Evolutionary conservation across 2,797 vertebrate species (phyloP), one percentile per base, ranked within the genome.

Genomic region (Pseudopleuronectes americanus): DNA sequence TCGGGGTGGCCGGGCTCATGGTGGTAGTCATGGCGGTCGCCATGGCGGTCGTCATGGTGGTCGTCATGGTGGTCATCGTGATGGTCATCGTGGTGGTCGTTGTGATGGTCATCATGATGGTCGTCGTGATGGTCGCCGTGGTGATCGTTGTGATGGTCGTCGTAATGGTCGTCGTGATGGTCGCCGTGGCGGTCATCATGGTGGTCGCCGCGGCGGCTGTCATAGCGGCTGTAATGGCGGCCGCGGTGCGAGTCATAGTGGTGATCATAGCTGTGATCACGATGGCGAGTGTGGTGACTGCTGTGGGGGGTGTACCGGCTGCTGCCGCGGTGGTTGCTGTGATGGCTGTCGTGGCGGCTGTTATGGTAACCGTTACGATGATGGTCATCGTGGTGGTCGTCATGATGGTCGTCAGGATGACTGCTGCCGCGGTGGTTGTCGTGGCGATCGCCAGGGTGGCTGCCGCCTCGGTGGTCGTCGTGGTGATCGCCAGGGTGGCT

Each of bases 141-240:
- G 23, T 52, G 76, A 19, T 54, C 54, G 13, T 24, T 24, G 31
- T 79, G 55, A 21, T 78, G 67, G 31, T 71, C 70, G 3, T 74
- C 65, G 31, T 80, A 80, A 58, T 59, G 26, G 53, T 64, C 57
- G 13, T 74, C 69, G 8, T 75, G 62, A 17, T 80, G 74, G 19
- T 64, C 28, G 13, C 61, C 63, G 26, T 71, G 49, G 13, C 77
- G 72, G 23, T 76, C 49, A 13, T 79, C 52, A 0, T 81, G 74
- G 45, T 77, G 67, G 16, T 47, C 5, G 10, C 19, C 16, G 16
- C 7, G 22, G 6, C 28, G 77, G n/a, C 49, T 16, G 47, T 77
- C 56, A 16, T 57, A 57, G 57, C 63, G 68, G 26, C 71, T 4
- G 14, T 17, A 21, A 12, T 73, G 59, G 21, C 77, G 70, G 2